A percentile compares a stretch with the other conserved stretches of the same genome.
Evolutionary conservation across 2,797 vertebrate genomes (phyloP).

Genomic region (Anguilla anguilla): DNA sequence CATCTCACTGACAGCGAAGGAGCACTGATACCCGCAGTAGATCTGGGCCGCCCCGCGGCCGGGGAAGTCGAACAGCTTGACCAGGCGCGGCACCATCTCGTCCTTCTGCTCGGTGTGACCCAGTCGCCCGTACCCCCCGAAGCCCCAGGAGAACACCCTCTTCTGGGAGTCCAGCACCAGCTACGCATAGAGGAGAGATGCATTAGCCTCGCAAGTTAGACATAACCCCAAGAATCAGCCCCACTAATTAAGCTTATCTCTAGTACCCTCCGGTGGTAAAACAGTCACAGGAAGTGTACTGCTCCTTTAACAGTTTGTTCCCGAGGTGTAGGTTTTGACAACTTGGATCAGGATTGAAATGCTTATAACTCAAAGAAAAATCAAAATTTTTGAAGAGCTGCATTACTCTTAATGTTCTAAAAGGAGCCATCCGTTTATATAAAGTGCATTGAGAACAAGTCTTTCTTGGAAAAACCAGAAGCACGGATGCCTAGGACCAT

Average conservation of each 20-base stretch:
- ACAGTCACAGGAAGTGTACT: background rate
- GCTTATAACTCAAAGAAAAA: background rate
- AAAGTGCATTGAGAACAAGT: background rate
- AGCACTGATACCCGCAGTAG: constrained; percentile 90
- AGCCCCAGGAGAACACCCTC: constrained; percentile 95
- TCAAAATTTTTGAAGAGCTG: background rate
- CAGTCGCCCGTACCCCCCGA: constrained; percentile 91
- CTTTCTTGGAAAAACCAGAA: background rate
- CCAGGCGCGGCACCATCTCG: constrained; percentile 93
- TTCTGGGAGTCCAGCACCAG: constrained; percentile 94
- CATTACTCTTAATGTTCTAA: background rate
- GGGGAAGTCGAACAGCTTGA: constrained; percentile 95
- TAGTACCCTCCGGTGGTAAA: constrained; percentile 20
- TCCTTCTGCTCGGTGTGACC: constrained; percentile 95
- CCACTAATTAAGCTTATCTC: background rate
- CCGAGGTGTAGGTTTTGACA: background rate
- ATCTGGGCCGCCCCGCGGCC: constrained; percentile 88
- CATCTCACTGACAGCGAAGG: constrained; percentile 90
- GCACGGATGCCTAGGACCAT: too few species aligned
- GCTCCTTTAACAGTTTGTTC: background rate
- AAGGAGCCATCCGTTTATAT: background rate
- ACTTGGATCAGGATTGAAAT: background rate
- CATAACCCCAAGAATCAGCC: background rate
- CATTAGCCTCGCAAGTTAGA: too few species aligned
- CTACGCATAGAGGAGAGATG: constrained; percentile 57